Percentiles rank a stretch among this genome's conserved stretches.
These are phyloP conservation scores for Nautilus pompilius DNA, from an alignment of 1,140 invertebrate genomes.

Conservation along the genomic window DNA sequence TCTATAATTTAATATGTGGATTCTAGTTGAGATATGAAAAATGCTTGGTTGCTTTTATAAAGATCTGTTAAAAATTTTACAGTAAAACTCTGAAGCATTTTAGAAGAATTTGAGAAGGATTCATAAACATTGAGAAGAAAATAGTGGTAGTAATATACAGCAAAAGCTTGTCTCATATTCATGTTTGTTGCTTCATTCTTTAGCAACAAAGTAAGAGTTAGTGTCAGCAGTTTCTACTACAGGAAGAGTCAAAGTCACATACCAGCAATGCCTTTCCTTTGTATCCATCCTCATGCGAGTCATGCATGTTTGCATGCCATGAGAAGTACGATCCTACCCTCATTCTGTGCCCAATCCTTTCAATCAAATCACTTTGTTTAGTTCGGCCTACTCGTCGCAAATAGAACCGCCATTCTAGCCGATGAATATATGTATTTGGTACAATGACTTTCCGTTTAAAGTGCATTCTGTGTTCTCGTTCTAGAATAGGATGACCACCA, in stretches of 20 bases:
- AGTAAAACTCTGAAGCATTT: too few relatives aligned
- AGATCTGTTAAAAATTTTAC: too few relatives aligned
- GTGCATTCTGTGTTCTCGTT: constrained; percentile 73
- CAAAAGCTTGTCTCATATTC: too few relatives aligned
- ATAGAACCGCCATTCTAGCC: constrained; percentile 89
- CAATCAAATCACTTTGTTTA: constrained; percentile 30
- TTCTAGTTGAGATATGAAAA: too few relatives aligned
- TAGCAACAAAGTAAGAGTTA: too few relatives aligned
- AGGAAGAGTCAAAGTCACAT: constrained; percentile 25
- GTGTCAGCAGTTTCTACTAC: too few relatives aligned
- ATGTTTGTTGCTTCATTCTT: too few relatives aligned
- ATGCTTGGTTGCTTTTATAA: too few relatives aligned
- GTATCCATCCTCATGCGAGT: constrained; percentile 44
- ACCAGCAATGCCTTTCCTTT: constrained; percentile 53
- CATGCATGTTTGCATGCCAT: constrained; percentile 41
- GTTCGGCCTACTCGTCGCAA: constrained; percentile 43
- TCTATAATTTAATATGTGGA: too few relatives aligned
- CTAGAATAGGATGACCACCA: constrained; percentile 77
- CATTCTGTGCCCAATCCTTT: constrained; percentile 43
- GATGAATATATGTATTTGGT: constrained; percentile 72
- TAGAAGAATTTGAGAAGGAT: too few relatives aligned
- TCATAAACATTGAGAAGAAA: too few relatives aligned
- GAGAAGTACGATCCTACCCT: constrained; percentile 45
- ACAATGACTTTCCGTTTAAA: constrained; percentile 87
- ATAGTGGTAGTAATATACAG: too few relatives aligned